phyloP scores from a whole-genome alignment of 2,888 invertebrate genomes.

The Scotopteryx bipunctaria region DNA sequence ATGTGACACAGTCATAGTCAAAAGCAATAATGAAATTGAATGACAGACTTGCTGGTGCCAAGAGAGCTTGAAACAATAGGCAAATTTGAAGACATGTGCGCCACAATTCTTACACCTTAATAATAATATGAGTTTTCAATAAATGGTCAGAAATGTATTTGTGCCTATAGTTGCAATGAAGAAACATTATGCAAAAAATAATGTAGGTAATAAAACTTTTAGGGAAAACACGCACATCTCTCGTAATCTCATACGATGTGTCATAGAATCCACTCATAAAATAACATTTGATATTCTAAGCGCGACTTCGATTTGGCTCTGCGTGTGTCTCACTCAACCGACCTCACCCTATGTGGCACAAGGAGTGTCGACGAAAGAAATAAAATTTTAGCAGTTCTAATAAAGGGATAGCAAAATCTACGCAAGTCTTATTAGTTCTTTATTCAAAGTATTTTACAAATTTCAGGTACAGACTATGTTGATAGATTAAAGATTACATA shows the following conservation, averaged over 20 bases:
- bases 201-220: too few relatives aligned
- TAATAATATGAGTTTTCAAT: too few relatives aligned
- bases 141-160: too few relatives aligned
- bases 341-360: slow-evolving; percentile 51
- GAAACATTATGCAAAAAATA: too few relatives aligned
- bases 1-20: slow-evolving; percentile 32
- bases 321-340: slow-evolving; percentile 37
- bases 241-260: background rate
- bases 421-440: too few relatives aligned
- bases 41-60: slow-evolving; percentile 44
- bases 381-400: background rate
- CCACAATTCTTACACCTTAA: slow-evolving; percentile 4
- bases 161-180: too few relatives aligned
- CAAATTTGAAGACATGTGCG: slow-evolving; percentile 31
- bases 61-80: slow-evolving; percentile 35
- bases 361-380: slow-evolving; percentile 43
- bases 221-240: too few relatives aligned
- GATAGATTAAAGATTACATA: slow-evolving; percentile 17
- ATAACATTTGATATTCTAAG: slow-evolving; percentile 44
- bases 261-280: slow-evolving; percentile 10
- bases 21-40: slow-evolving; percentile 40
- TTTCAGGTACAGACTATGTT: too few relatives aligned
- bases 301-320: slow-evolving; percentile 47
- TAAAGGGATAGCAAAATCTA: background rate
- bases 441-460: too few relatives aligned